Conservation (phyloP, 1,140 invertebrate species). For the Lordiphosa clarofinis region DNA sequence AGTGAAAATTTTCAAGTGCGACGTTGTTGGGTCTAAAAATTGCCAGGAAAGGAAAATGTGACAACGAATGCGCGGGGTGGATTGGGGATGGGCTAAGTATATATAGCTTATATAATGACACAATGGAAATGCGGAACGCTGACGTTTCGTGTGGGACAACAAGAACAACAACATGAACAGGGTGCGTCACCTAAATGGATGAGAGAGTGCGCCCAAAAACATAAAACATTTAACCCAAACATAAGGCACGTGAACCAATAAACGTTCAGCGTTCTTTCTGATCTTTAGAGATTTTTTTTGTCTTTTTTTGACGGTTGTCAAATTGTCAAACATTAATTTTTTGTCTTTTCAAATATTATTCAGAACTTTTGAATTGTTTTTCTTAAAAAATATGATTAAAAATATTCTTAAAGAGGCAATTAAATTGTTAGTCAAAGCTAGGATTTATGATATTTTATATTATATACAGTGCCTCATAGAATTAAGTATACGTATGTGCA, state of each 20-base stretch:
- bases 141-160: slow-evolving; percentile 33
- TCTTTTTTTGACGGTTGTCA: slow-evolving; percentile 21
- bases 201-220: slow-evolving; percentile 9
- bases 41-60: slow-evolving; percentile 43
- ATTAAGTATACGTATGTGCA: neutral
- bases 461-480: no score
- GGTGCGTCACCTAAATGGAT: neutral
- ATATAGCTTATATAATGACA: slow-evolving; percentile 31
- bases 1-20: slow-evolving; percentile 14
- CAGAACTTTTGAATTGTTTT: slow-evolving; percentile 46
- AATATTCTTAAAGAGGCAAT: neutral
- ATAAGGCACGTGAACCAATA: slow-evolving; percentile 44
- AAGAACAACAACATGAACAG: no score
- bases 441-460: neutral
- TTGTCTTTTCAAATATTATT: slow-evolving; percentile 11
- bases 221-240: slow-evolving; percentile 24
- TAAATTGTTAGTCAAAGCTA: neutral
- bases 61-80: slow-evolving; percentile 23
- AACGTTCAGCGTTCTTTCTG: slow-evolving; percentile 21
- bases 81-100: slow-evolving; percentile 1
- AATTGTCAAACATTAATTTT: neutral
- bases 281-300: slow-evolving; percentile 28
- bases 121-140: slow-evolving; percentile 39
- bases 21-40: slow-evolving; percentile 46
- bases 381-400: neutral